A percentile compares a stretch with the other conserved stretches of the same genome.
Conservation (phyloP, 2,113 vertebrate species). For the Ariopsis seemanni region DNA sequence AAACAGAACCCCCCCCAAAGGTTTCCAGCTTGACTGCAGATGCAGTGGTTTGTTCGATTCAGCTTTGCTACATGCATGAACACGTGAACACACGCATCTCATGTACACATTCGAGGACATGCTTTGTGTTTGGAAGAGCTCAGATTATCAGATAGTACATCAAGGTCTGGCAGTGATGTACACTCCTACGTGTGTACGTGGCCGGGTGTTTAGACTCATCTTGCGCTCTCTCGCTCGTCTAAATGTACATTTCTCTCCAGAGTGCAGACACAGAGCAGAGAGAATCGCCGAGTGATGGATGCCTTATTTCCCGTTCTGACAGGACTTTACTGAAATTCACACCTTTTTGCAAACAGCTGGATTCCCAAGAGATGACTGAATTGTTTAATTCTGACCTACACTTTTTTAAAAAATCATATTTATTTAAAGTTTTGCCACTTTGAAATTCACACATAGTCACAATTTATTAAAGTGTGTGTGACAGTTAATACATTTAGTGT, state of each 20-base stretch:
- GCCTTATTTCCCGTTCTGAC: conserved; percentile 56
- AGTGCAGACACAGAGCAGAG: conserved; percentile 58
- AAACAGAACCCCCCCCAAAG: background rate
- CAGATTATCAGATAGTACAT: background rate
- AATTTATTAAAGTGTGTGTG: conserved; percentile 26
- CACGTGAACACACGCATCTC: too few species aligned
- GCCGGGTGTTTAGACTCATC: conserved; percentile 57
- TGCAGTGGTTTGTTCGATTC: too few species aligned
- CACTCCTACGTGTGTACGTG: background rate
- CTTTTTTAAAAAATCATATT: background rate
- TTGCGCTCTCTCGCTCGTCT: conserved; percentile 53
- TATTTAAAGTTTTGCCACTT: background rate
- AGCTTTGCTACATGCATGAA: too few species aligned
- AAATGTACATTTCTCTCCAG: conserved; percentile 56
- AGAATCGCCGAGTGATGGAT: conserved; percentile 56
- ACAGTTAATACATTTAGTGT: background rate
- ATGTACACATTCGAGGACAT: too few species aligned
- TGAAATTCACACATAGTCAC: background rate
- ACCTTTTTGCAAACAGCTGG: conserved; percentile 61
- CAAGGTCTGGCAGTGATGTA: background rate
- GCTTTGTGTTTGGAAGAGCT: too few species aligned
- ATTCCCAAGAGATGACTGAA: conserved; percentile 47
- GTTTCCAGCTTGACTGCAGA: too few species aligned
- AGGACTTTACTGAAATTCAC: conserved; percentile 60
- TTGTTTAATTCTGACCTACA: conserved; percentile 35